Conservation (phyloP, 2,888 invertebrate genomes). For the Onchidella celtica region DNA sequence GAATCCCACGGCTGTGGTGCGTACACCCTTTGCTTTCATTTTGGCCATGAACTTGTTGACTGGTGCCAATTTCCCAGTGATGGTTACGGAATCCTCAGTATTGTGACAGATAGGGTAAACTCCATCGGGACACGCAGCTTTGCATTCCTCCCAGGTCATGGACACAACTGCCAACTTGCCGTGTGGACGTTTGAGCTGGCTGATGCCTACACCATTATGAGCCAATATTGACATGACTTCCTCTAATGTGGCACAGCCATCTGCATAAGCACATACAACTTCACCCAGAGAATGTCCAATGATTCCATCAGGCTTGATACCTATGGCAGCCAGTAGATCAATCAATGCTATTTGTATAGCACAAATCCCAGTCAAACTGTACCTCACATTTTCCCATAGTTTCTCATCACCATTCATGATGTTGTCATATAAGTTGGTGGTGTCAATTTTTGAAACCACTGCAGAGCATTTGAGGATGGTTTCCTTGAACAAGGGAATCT, state of each 20-base stretch:
- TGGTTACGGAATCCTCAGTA: slow-evolving; percentile 93
- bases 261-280: slow-evolving; percentile 97
- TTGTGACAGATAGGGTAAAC: slow-evolving; percentile 90
- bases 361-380: not conserved
- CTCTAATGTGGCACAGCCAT: slow-evolving; percentile 95
- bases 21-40: slow-evolving; percentile 73
- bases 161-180: slow-evolving; percentile 80
- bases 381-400: not conserved
- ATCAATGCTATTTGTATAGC: slow-evolving; percentile 89
- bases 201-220: slow-evolving; percentile 59
- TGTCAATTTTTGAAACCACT: not conserved
- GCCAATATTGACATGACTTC: slow-evolving; percentile 96
- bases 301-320: slow-evolving; percentile 94
- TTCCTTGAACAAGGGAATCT: slow-evolving; percentile 89
- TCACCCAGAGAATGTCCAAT: slow-evolving; percentile 97
- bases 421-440: not conserved
- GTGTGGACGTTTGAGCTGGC: not conserved
- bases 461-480: slow-evolving; percentile 83
- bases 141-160: slow-evolving; percentile 78
- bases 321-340: slow-evolving; percentile 88
- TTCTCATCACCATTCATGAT: not conserved
- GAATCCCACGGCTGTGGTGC: slow-evolving; percentile 75
- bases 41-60: slow-evolving; percentile 75
- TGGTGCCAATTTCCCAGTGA: slow-evolving; percentile 89
- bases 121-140: slow-evolving; percentile 74